A percentile compares a stretch with the other conserved stretches of the same genome.
These are phyloP conservation scores for Choloepus hoffmanni DNA, from an alignment of 2,113 vertebrate species.

Conservation along the genomic window DNA sequence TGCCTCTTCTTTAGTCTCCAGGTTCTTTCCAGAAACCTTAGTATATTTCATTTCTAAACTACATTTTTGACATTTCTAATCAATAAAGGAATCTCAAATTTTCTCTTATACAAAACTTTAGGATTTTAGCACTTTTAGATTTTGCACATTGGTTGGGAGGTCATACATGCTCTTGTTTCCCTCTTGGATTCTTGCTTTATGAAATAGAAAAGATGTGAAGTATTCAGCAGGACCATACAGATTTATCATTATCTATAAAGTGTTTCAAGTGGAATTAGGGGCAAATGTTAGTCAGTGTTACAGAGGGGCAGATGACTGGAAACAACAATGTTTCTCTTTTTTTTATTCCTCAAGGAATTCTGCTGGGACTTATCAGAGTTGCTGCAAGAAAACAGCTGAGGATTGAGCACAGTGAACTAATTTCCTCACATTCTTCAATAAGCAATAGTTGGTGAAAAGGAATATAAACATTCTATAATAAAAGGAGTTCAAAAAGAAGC, in stretches of 20 bases:
- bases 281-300: slow-evolving; percentile 26
- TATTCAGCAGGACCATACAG: slow-evolving; percentile 1
- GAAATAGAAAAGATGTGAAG: slow-evolving; percentile 10
- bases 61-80: background rate
- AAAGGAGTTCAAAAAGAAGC: slow-evolving; percentile 69
- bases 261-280: slow-evolving; percentile 59
- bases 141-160: slow-evolving; percentile 24
- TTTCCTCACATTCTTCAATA: slow-evolving; percentile 60
- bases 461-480: slow-evolving; percentile 71
- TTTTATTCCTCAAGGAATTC: slow-evolving; percentile 58
- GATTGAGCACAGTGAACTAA: slow-evolving; percentile 12
- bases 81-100: background rate
- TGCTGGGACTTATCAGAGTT: slow-evolving; percentile 33
- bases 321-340: slow-evolving; percentile 58
- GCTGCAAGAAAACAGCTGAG: slow-evolving; percentile 63
- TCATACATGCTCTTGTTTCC: slow-evolving; percentile 17
- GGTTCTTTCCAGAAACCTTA: background rate
- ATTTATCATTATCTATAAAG: slow-evolving; percentile 56
- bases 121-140: background rate
- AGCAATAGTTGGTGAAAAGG: slow-evolving; percentile 48
- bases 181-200: slow-evolving; percentile 8
- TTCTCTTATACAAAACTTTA: background rate
- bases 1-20: background rate
- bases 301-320: slow-evolving; percentile 55
- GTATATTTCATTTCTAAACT: background rate